Evolutionary conservation across 2,113 vertebrate species (phyloP), one percentile per base, ranked within the genome.

Genomic region (Strix uralensis): DNA sequence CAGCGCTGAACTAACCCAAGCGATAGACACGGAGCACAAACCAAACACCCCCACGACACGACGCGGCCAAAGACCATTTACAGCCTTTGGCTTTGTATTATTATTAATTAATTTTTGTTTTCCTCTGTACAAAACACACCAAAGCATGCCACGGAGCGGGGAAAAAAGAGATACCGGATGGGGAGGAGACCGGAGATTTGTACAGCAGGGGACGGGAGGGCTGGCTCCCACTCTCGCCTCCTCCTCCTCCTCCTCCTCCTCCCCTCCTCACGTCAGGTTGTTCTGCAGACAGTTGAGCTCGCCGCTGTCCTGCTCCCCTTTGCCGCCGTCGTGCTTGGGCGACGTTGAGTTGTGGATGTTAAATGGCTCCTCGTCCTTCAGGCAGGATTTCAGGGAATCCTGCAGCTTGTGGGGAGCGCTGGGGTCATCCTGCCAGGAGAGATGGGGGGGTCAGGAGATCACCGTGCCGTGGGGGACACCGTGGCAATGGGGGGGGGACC

Each of bases 231-330:
- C 71, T 27, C 25, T 63, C 16, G 34, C 6, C n/a, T 55, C 82
- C 30, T 18, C 20, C 63, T 70, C 6, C n/a, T 55, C 82, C 30
- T 18, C 20, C 63, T 70, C 15, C 61, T 57, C 71, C 85, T 25
- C 10, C 15, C 70, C 73, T 52, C 8, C 92, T 98, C 98, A 99
- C 97, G 99, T 99, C 98, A 99, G 98, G 98, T 99, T 99, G 98
- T 99, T 99, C 98, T 99, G 99, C 93, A 99, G 98, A 88, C 99
- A 99, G 98, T 99, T 99, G 94, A 98, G 98, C 91, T 99, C 99
- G 36, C 98, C 96, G 86, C 97, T 98, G 34, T 98, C 99, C 91
- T 98, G 98, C 96, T 99, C 99, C 47, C 98, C 98, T 97, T 99
- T 99, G 97, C 98, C 98, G 79, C 98, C 98, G 70, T 99, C 99